These are phyloP conservation scores for Takifugu bimaculatus DNA, from an alignment of 2,113 vertebrate species.

Conservation along the genomic window DNA sequence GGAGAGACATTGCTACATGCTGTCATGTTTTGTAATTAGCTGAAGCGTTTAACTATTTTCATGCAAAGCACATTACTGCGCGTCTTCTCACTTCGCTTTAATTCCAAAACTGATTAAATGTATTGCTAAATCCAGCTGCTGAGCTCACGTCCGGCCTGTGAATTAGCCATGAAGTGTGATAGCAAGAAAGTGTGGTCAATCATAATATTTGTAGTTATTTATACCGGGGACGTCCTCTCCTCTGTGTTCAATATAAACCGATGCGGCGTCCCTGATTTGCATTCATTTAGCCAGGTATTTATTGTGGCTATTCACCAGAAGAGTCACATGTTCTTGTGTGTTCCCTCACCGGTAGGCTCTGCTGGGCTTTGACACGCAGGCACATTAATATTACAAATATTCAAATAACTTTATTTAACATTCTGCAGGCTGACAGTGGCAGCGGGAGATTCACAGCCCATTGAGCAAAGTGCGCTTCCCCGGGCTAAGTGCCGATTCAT, in stretches of 20 bases:
- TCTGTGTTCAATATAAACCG: constrained; percentile 11
- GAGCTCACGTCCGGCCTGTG: too few relatives aligned
- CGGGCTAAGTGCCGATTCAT: constrained; percentile 73
- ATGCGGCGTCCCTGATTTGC: constrained; percentile 13
- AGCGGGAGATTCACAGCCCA: constrained; percentile 73
- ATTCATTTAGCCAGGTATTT: constrained; percentile 37
- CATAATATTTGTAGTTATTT: constrained; percentile 12
- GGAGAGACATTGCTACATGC: constrained; percentile 28
- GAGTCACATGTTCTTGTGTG: constrained; percentile 51
- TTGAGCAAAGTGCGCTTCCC: constrained; percentile 70
- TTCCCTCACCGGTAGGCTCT: constrained; percentile 57
- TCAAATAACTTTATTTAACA: constrained; percentile 82
- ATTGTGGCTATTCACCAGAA: constrained; percentile 15
- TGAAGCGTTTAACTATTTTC: constrained; percentile 48
- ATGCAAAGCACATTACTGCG: constrained; percentile 41
- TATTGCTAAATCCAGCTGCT: too few relatives aligned
- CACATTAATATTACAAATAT: constrained; percentile 80
- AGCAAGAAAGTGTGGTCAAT: not conserved
- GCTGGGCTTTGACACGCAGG: constrained; percentile 59
- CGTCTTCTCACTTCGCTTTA: constrained; percentile 1
- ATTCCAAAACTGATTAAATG: not conserved
- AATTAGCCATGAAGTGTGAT: not conserved
- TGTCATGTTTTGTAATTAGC: constrained; percentile 54
- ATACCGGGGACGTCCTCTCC: constrained; percentile 4
- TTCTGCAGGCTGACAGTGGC: constrained; percentile 66